These are phyloP conservation scores for Dolichoris vasculosae DNA, from an alignment of 1,140 invertebrate species.

Conservation along the genomic window DNA sequence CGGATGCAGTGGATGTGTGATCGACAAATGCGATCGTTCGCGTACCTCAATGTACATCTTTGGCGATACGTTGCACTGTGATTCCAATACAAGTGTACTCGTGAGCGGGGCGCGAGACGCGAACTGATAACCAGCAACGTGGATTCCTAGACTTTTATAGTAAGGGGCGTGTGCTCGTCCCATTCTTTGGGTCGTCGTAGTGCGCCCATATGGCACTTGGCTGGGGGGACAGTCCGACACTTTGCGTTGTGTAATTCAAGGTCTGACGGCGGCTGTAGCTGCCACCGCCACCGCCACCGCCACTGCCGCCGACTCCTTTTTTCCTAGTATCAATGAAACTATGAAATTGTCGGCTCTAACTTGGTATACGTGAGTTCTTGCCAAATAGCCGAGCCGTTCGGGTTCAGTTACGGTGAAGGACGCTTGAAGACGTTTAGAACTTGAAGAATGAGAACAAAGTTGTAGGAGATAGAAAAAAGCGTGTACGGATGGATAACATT, in stretches of 20 bases:
- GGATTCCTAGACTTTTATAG: slow-evolving; percentile 46
- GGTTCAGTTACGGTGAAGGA: slow-evolving; percentile 42
- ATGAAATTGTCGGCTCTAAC: slow-evolving; percentile 30
- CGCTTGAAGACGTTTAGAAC: slow-evolving; percentile 12
- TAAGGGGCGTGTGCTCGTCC: slow-evolving; percentile 37
- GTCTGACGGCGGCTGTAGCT: slow-evolving; percentile 53
- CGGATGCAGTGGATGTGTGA: neutral
- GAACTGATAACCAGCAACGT: slow-evolving; percentile 41
- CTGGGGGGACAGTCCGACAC: slow-evolving; percentile 20
- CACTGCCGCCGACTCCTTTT: slow-evolving; percentile 52
- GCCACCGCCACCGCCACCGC: neutral
- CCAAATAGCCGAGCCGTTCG: slow-evolving; percentile 54
- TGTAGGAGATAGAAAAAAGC: neutral
- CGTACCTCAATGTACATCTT: slow-evolving; percentile 43
- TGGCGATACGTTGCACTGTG: neutral
- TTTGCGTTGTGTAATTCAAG: slow-evolving; percentile 68
- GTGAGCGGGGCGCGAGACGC: slow-evolving; percentile 15
- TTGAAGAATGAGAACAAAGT: neutral
- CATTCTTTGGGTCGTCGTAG: slow-evolving; percentile 14
- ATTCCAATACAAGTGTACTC: neutral
- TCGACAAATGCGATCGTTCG: neutral
- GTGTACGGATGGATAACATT: neutral
- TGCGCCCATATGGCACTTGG: neutral
- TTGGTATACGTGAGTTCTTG: slow-evolving; percentile 42
- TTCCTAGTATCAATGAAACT: slow-evolving; percentile 60